Conservation (phyloP, 1,140 invertebrate species). For the Gonioctena quinquepunctata region DNA sequence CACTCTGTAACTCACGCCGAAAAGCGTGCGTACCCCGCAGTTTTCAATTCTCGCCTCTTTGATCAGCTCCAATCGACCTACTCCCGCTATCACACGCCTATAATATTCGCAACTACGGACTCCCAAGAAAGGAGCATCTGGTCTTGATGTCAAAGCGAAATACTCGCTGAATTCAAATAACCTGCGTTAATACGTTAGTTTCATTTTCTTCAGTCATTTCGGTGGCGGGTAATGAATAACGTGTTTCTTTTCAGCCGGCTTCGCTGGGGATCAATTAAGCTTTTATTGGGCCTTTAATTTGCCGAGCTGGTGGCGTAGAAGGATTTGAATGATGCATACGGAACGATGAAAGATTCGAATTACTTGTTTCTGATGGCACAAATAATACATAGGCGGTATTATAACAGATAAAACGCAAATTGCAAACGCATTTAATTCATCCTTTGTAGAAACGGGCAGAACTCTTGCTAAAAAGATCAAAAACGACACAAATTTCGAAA, state of each 20-base stretch:
- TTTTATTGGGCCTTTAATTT: background rate
- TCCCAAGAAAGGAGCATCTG: constrained; percentile 38
- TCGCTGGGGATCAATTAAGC: background rate
- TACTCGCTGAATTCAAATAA: constrained; percentile 31
- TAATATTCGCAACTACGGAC: constrained; percentile 22
- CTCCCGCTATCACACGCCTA: constrained; percentile 36
- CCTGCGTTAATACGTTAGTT: constrained; percentile 23
- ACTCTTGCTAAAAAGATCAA: no score
- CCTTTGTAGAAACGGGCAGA: no score
- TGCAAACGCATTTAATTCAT: no score
- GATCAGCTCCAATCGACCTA: constrained; percentile 34
- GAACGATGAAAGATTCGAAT: no score
- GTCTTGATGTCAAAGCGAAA: constrained; percentile 42
- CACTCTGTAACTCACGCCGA: no score
- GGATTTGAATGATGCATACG: no score
- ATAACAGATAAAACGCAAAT: no score
- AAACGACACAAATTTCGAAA: no score
- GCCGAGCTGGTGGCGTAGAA: background rate
- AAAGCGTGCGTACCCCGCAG: constrained; percentile 27
- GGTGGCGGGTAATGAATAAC: background rate
- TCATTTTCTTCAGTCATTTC: background rate
- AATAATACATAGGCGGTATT: no score
- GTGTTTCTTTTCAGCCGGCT: background rate
- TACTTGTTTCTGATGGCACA: no score
- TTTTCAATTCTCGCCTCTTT: constrained; percentile 43